Base-by-base conservation (phyloP, 1,140 invertebrate species). In the Oedothorax gibbosus region DNA sequence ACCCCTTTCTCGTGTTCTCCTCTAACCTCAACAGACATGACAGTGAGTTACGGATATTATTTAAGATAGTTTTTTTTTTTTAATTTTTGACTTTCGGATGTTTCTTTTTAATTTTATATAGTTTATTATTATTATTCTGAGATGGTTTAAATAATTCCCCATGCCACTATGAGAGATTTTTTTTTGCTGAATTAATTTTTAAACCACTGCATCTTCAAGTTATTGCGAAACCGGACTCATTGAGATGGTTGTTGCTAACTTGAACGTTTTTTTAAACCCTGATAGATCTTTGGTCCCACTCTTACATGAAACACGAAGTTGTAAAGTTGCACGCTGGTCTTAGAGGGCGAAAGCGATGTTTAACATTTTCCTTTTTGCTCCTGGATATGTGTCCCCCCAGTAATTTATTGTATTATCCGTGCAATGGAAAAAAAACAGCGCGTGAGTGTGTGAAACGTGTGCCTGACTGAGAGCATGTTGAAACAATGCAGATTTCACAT, bases 321-420 rank as follows among this genome's bases (percentile, higher is more conserved):
- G 12, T 60, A 12, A 12, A 21, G 20, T 35, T 35, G 20, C 49
- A 20, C 11, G 9, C 9, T 12, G 54, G 49, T 18, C 54, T 12
- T 21, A n/a, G 12, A 8, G 50, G 54, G 50, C 2, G 51, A 51
- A 15, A 53, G n/a, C 50, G 51, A 71, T 51, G n/a, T 49, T 71
- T 51, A 7, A 51, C 15, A 71, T 53, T 18, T 71, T 14, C 54
- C 69, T 53, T 71, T 71, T 51, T 51, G 50, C 69, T 53, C 20
- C 50, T 57, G 20, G 56, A 51, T 60, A 60, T 56, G 15, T 77
- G 18, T 57, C 15, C 15, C 54, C 68, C 77, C 50, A 65, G 77
- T 79, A 79, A 79, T 79, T 79, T 79, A 79, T 79, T 66, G 51
- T 79, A 68, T 75, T 54, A 66, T 50, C 54, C 56, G 77, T 79